Percentiles rank a stretch among this genome's conserved stretches.
Conservation (phyloP, 2,888 invertebrate species). For the Heliconius hortense region DNA sequence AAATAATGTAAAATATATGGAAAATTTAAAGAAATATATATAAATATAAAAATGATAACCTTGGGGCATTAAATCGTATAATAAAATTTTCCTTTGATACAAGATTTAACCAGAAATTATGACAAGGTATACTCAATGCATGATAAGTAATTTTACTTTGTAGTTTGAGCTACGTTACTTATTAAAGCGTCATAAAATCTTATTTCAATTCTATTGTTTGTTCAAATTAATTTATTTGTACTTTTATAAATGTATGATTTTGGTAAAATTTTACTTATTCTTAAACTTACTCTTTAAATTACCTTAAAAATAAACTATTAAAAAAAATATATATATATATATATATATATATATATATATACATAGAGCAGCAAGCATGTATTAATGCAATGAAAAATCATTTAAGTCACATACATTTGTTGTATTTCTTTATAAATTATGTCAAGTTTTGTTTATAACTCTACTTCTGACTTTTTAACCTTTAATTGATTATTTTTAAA, state of each 20-base stretch:
- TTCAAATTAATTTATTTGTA: neutral
- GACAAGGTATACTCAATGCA: constrained; percentile 33
- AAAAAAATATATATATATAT: too few relatives aligned
- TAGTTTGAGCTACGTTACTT: too few relatives aligned
- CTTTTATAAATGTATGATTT: neutral
- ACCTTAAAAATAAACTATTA: too few relatives aligned
- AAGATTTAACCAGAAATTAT: constrained; percentile 23
- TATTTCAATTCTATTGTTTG: neutral
- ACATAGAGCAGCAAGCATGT: too few relatives aligned
- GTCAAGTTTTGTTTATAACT: too few relatives aligned
- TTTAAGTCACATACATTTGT: too few relatives aligned
- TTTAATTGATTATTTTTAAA: too few relatives aligned
- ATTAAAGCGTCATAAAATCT: neutral
- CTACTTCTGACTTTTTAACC: too few relatives aligned
- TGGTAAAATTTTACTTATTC: neutral
- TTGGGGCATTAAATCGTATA: constrained; percentile 31
- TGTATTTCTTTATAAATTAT: too few relatives aligned
- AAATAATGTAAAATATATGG: constrained; percentile 35
- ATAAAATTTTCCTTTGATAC: constrained; percentile 14
- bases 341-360: too few relatives aligned
- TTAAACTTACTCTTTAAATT: too few relatives aligned
- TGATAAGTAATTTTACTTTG: constrained; percentile 23
- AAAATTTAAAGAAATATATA: constrained; percentile 12
- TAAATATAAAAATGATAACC: constrained; percentile 34
- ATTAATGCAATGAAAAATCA: too few relatives aligned